Base-by-base conservation (phyloP, 2,113 vertebrate species). In the Eonycteris spelaea region DNA sequence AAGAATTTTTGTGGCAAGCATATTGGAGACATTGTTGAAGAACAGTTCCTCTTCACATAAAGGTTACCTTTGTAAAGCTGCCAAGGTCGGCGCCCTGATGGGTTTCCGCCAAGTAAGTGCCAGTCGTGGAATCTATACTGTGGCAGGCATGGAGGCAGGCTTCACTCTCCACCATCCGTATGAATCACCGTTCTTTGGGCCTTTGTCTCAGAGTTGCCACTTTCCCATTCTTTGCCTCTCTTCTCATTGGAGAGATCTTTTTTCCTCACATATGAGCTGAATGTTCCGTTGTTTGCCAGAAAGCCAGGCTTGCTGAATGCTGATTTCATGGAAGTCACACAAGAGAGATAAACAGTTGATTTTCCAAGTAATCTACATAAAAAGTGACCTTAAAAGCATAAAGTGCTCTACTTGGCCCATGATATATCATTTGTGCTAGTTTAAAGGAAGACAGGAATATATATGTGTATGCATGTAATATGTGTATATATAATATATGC, bases 31-130 rank as follows among this genome's bases (percentile, higher is more conserved):
- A 97, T 95, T 98, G 98, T 97, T 90, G 92, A 97, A 95, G 97
- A 98, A 98, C 96, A 97, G 97, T 98, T 97, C 89, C 96, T 97
- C 92, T 96, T 97, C 96, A 96, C 97, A 98, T 48, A 98, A 96
- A 97, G 90, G 95, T 98, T 97, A 97, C 85, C 91, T 98, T 97
- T 98, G 93, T 97, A 95, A 95, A 90, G 73, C 95, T 98, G 98
- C 98, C 98, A 98, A 98, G 98, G 98, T 96, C 97, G 95, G 91
- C 74, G 97, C 94, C 95, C 96, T 91, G 82, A 82, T 10, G 73
- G 77, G 53, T 98, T 97, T 96, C 95, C 97, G 98, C 98, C 98
- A 98, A 98, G 96, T 48, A 98, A 98, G 89, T 98, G 98, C 97
- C 98, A 98, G 95, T 98, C 86, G 93, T 92, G 97, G 97, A 96